Evolutionary conservation across 1,140 invertebrate species (phyloP).

Genomic region (Eubasilissa regina): DNA sequence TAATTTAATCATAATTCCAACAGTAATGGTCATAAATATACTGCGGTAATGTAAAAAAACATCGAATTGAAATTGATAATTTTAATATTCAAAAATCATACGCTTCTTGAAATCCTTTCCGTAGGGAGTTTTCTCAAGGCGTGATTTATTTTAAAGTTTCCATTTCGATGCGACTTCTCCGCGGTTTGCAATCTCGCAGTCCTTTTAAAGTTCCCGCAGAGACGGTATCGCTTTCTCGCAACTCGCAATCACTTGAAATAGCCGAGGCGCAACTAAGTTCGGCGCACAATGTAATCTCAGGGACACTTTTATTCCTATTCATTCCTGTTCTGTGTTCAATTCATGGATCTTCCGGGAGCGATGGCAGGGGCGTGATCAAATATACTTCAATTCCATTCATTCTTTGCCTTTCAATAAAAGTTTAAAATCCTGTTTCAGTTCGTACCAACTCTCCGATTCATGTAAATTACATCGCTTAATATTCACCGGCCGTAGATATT

Average conservation of each 20-base stretch:
- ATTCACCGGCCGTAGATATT: no score
- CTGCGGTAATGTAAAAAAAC: no score
- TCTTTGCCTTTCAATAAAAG: no score
- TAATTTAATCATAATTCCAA: no score
- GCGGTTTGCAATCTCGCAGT: not conserved
- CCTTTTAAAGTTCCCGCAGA: not conserved
- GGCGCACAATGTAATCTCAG: constrained; percentile 24
- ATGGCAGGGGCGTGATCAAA: constrained; percentile 12
- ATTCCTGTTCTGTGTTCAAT: constrained; percentile 27
- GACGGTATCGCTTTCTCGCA: not conserved
- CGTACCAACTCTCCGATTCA: no score
- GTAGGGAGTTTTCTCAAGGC: not conserved
- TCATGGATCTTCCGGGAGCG: constrained; percentile 18
- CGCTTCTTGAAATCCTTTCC: not conserved
- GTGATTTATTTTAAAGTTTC: constrained; percentile 10
- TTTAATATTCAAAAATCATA: no score
- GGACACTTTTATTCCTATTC: constrained; percentile 30
- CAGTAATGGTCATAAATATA: no score
- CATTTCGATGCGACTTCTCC: not conserved
- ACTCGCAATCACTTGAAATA: constrained; percentile 27
- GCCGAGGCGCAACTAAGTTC: constrained; percentile 1
- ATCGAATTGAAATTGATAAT: no score
- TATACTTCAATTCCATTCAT: no score
- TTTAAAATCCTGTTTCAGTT: no score
- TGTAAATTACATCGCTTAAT: no score